Conservation (phyloP, 2,888 invertebrate genomes). For the Polyommatus iphigenia region DNA sequence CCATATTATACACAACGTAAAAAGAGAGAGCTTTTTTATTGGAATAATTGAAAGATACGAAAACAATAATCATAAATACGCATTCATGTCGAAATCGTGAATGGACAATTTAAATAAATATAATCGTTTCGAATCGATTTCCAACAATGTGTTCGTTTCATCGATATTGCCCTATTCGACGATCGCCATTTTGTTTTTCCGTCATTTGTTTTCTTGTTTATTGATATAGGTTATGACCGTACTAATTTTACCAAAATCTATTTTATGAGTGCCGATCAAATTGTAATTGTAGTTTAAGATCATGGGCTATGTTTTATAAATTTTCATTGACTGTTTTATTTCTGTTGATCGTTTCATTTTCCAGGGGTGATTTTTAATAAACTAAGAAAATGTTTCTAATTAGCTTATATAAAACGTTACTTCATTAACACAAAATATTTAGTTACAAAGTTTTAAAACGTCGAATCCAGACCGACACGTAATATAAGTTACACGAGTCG, state of each 20-base stretch:
- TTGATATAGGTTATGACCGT: constrained; percentile 5
- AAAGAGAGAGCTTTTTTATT: not conserved
- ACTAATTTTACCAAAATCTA: not conserved
- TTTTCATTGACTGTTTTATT: not conserved
- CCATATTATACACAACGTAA: not conserved
- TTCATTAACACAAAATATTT: constrained; percentile 20
- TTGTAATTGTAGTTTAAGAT: not conserved
- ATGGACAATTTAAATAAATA: not conserved
- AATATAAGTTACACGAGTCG: constrained; percentile 37
- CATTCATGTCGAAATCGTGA: not conserved
- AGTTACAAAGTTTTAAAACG: constrained; percentile 37
- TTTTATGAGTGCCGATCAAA: not conserved
- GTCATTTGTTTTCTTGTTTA: constrained; percentile 3
- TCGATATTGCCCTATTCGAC: constrained; percentile 9
- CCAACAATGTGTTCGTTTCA: not conserved
- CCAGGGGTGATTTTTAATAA: not conserved
- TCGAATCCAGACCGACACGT: constrained; percentile 42
- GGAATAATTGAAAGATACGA: not conserved
- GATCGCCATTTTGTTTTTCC: constrained; percentile 11
- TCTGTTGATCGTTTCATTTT: not conserved
- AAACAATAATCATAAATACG: not conserved
- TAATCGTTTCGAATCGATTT: constrained; percentile 6
- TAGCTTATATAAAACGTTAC: not conserved
- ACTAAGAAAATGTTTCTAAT: not conserved
- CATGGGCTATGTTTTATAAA: not conserved